Evolutionary conservation across 1,140 invertebrate species (phyloP), one percentile per base, ranked within the genome.

Genomic region (Paraescarpia echinospica): DNA sequence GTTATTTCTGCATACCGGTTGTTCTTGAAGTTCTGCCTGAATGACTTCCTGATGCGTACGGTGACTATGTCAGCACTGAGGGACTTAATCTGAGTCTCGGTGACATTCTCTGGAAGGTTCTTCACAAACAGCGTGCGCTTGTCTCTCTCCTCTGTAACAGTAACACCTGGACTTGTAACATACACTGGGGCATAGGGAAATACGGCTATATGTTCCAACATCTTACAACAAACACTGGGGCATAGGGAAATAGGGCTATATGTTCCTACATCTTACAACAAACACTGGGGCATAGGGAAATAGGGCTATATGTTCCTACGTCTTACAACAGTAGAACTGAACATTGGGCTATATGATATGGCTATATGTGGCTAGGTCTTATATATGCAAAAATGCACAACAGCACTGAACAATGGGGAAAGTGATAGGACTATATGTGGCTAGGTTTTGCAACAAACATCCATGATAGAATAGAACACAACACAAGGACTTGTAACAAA

Each of bases 131-230:
- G n/a, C 27, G 90, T 90, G 4, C 90, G 18, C 90, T 33, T 90
- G 35, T 90, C 90, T 33, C 90, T 90, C 35, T 90, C 90, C 35
- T 90, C 90, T 90, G 35, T 41, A 90, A n/a, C 90, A 90, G 90
- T 2, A 90, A 35, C 4, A 27, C 12, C 59, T 14, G 59, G 59
- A 4, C 59, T 77, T 31, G 4, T 77, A 31, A 77, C 48, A 51
- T 9, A 77, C 59, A 77, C 59, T 18, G 18, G 27, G 22, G 27
- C 41, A 41, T 12, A 41, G n/a, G n/a, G n/a, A n/a, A n/a, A n/a
- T n/a, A n/a, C n/a, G n/a, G n/a, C n/a, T n/a, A n/a, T n/a, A n/a
- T n/a, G n/a, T n/a, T n/a, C n/a, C n/a, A n/a, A n/a, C n/a, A n/a
- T n/a, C 59, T 77, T 31, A 22, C 22, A 31, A 77, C 48, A 51